phyloP scores from a whole-genome alignment of 2,113 vertebrate species.

The Puffinus mauretanicus region DNA sequence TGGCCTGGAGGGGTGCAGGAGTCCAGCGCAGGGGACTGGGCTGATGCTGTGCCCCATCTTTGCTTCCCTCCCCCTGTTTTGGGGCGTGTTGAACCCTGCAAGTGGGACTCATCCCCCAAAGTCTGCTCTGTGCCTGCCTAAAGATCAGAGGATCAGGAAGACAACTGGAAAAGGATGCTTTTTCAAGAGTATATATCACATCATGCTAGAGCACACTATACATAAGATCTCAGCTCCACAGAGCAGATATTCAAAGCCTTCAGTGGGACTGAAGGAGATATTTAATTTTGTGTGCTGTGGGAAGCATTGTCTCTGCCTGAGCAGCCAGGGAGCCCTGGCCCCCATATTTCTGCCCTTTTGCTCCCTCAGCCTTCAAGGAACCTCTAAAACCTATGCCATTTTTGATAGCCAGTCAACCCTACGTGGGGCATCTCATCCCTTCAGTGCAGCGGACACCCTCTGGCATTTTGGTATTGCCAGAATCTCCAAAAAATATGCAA shows the following conservation, averaged over 20 bases:
- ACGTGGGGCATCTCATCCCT: fast-evolving
- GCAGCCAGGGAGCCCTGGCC: not conserved
- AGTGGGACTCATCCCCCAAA: not conserved
- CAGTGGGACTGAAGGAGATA: not conserved
- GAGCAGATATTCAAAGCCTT: not conserved
- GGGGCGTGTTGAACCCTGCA: not conserved
- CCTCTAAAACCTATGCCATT: not conserved
- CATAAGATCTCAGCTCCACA: not conserved
- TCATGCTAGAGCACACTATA: not conserved
- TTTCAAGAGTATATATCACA: not conserved
- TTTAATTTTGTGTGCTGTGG: not conserved
- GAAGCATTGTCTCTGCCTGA: not conserved
- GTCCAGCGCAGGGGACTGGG: not conserved
- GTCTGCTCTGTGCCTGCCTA: not conserved
- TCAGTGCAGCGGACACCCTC: not conserved
- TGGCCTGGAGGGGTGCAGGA: not conserved
- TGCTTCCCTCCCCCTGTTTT: not conserved
- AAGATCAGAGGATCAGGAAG: not conserved
- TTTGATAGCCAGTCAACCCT: not conserved
- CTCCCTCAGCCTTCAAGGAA: not conserved
- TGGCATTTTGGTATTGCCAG: not conserved
- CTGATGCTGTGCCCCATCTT: not conserved
- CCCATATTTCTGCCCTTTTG: not conserved
- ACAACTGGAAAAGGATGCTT: not conserved
- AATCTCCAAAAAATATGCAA: not conserved